Percentiles rank a stretch among this genome's conserved stretches.
Evolutionary conservation across 1,140 invertebrate genomes (phyloP).

Genomic region (Tribolium madens): DNA sequence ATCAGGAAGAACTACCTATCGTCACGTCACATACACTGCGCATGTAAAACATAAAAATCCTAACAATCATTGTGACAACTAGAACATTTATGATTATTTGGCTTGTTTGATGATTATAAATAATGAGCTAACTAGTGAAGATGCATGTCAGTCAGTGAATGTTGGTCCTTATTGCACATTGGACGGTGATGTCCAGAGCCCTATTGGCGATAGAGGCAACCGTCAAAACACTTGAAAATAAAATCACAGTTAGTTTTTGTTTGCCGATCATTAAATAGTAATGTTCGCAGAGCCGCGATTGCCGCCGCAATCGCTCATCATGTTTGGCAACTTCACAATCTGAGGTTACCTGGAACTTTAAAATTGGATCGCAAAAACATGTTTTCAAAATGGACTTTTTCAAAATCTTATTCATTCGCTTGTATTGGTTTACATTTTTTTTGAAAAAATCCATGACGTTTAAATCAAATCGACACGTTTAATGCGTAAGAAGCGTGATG

Average conservation of each 20-base stretch:
- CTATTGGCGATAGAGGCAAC: conserved; percentile 62
- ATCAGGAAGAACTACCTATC: conserved; percentile 48
- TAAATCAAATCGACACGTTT: neutral
- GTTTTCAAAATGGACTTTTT: conserved; percentile 6
- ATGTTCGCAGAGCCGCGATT: neutral
- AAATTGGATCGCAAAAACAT: conserved; percentile 21
- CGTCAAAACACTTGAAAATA: conserved; percentile 65
- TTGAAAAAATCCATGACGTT: conserved; percentile 9
- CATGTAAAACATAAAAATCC: conserved; percentile 57
- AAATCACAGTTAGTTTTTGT: conserved; percentile 33
- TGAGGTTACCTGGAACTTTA: conserved; percentile 27
- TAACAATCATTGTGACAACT: conserved; percentile 59
- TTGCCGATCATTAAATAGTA: neutral
- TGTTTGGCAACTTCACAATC: neutral
- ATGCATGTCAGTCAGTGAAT: conserved; percentile 64
- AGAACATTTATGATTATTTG: conserved; percentile 63
- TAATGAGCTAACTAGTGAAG: conserved; percentile 63
- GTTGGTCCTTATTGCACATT: conserved; percentile 66
- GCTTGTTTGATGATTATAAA: conserved; percentile 60
- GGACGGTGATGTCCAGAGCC: conserved; percentile 64
- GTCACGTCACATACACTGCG: conserved; percentile 51
- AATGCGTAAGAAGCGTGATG: conserved; percentile 6
- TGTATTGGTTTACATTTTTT: neutral
- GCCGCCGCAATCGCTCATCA: conserved; percentile 8
- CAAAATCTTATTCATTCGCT: neutral